Percentiles rank a stretch among this genome's conserved stretches.
Conservation (phyloP, 2,888 invertebrate genomes). For the Limnephilus rhombicus region DNA sequence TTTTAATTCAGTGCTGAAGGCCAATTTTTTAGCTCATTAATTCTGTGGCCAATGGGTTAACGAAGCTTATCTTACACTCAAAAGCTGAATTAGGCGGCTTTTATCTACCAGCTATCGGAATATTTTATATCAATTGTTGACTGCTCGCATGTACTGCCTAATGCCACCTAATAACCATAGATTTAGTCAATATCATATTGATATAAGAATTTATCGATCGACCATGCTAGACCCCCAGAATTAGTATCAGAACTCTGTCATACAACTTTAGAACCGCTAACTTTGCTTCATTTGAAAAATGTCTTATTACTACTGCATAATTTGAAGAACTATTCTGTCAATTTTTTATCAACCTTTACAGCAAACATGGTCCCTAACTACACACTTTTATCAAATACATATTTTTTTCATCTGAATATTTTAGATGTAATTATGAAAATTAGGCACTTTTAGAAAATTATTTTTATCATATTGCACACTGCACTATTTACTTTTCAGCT, state of each 20-base stretch:
- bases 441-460: not conserved
- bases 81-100: too few relatives aligned
- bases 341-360: not conserved
- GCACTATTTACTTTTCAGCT: not conserved
- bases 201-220: too few relatives aligned
- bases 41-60: too few relatives aligned
- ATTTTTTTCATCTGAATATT: not conserved
- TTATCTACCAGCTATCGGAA: too few relatives aligned
- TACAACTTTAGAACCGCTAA: not conserved
- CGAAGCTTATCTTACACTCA: too few relatives aligned
- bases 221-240: not conserved
- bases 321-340: not conserved
- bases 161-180: too few relatives aligned
- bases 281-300: not conserved
- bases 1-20: too few relatives aligned
- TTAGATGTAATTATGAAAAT: not conserved
- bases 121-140: too few relatives aligned
- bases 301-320: not conserved
- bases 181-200: too few relatives aligned
- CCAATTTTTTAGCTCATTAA: too few relatives aligned
- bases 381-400: not conserved
- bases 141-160: too few relatives aligned
- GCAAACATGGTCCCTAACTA: not conserved
- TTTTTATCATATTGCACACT: too few relatives aligned
- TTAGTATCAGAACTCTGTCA: not conserved